phyloP scores from a whole-genome alignment of 2,113 vertebrate species.

The Cinclus cinclus region DNA sequence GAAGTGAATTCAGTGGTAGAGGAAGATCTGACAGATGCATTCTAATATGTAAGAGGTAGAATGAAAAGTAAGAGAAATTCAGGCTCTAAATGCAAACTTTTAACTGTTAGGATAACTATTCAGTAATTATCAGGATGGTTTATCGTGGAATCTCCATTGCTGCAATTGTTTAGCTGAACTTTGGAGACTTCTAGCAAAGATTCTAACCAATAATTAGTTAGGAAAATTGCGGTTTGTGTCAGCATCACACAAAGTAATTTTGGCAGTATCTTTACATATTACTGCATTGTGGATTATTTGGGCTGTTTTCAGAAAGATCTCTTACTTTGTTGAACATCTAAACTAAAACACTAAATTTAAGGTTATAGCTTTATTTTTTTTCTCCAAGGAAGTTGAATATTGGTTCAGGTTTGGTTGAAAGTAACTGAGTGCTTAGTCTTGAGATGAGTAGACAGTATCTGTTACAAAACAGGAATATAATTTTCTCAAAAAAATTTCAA shows the following conservation, averaged over 20 bases:
- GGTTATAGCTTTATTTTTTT: not conserved
- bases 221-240: not conserved
- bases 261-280: not conserved
- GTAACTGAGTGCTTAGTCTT: not conserved
- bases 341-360: not conserved
- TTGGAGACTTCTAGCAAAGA: not conserved
- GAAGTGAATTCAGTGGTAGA: not conserved
- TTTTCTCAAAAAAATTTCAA: not conserved
- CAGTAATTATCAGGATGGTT: not conserved
- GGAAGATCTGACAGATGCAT: not conserved
- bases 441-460: not conserved
- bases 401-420: not conserved
- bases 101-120: not conserved
- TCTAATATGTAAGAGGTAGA: not conserved
- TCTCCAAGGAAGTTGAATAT: not conserved
- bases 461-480: not conserved
- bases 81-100: not conserved
- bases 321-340: not conserved
- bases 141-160: not conserved
- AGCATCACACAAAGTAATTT: not conserved
- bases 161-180: not conserved
- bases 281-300: not conserved
- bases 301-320: not conserved
- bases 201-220: not conserved
- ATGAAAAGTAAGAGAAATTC: not conserved